These are phyloP conservation scores for Axea sp. DNA, from an alignment of 2,888 invertebrate species.

Conservation along the genomic window DNA sequence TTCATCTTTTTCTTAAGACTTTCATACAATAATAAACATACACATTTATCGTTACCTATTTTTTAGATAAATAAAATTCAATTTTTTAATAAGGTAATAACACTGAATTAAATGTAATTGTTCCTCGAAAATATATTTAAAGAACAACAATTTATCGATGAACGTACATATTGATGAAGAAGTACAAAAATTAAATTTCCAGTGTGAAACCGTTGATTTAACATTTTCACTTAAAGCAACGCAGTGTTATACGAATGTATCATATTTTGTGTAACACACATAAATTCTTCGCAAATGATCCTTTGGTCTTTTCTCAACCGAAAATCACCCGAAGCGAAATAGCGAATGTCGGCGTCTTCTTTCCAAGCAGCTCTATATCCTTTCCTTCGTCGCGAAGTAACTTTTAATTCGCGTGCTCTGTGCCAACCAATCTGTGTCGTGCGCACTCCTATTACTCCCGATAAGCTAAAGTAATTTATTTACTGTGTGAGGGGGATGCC, in stretches of 20 bases:
- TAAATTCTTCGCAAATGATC: constrained; percentile 47
- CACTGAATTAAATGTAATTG: no score
- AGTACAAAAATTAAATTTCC: no score
- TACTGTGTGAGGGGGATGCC: constrained; percentile 76
- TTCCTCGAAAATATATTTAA: no score
- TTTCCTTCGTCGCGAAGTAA: constrained; percentile 67
- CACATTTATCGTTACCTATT: no score
- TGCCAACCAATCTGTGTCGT: constrained; percentile 78
- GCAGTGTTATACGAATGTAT: constrained; percentile 24
- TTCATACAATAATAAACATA: no score
- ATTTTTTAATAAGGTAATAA: no score
- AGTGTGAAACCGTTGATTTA: no score
- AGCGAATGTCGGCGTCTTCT: constrained; percentile 44
- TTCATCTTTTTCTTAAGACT: no score
- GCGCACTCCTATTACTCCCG: constrained; percentile 78
- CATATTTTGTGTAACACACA: constrained; percentile 22
- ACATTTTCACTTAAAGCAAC: constrained; percentile 16
- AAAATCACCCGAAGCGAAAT: constrained; percentile 36
- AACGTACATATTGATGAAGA: no score
- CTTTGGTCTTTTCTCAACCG: constrained; percentile 43
- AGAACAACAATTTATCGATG: no score
- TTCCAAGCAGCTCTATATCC: constrained; percentile 46
- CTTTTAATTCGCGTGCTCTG: constrained; percentile 79
- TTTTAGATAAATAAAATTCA: no score
- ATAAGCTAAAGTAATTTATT: constrained; percentile 79